Conservation (phyloP, 2,797 vertebrate species). For the Cottoperca gobio region DNA sequence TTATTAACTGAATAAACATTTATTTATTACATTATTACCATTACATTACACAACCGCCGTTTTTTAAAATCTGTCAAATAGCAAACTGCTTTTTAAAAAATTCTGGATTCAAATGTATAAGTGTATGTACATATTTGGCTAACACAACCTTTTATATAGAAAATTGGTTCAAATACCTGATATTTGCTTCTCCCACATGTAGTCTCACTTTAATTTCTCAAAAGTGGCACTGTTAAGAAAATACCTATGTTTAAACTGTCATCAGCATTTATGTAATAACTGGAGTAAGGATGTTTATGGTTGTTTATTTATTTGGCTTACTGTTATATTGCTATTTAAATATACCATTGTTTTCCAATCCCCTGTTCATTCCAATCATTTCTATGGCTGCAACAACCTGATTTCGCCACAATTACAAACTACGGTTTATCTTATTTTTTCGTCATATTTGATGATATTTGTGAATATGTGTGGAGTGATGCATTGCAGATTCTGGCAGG, state of each 20-base stretch:
- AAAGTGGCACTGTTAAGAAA: not conserved
- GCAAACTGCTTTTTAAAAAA: too few species aligned
- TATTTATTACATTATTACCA: too few species aligned
- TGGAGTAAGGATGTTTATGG: too few species aligned
- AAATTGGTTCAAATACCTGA: not conserved
- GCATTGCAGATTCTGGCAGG: constrained; percentile 59
- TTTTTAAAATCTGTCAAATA: too few species aligned
- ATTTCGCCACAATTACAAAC: not conserved
- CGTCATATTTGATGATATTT: not conserved
- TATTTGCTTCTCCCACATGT: not conserved
- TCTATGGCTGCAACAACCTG: not conserved
- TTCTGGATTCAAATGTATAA: too few species aligned
- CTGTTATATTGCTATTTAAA: not conserved
- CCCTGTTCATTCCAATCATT: not conserved
- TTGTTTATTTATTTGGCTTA: not conserved
- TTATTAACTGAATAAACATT: not conserved
- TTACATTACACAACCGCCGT: too few species aligned
- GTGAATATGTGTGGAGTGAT: constrained; percentile 36
- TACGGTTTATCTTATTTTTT: not conserved
- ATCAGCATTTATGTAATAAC: not conserved
- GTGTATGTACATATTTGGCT: not conserved
- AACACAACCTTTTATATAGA: not conserved
- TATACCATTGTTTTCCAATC: too few species aligned
- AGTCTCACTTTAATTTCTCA: not conserved
- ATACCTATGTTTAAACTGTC: not conserved